phyloP scores from a whole-genome alignment of 2,888 invertebrate genomes.

The Metalampra italica region DNA sequence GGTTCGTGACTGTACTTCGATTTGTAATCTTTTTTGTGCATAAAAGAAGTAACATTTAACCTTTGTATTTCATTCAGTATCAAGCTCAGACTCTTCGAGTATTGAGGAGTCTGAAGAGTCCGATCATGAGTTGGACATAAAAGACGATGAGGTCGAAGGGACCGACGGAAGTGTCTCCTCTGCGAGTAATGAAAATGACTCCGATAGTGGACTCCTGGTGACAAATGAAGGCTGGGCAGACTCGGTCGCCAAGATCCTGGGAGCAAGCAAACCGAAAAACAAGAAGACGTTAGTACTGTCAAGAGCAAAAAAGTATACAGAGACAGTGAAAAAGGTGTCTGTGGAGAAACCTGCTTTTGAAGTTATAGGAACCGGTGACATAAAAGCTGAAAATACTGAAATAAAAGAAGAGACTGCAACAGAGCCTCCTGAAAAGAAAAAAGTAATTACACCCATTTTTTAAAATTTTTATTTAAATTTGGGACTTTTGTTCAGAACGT shows the following conservation, averaged over 20 bases:
- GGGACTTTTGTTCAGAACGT: too few species aligned
- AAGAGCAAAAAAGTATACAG: conserved; percentile 86
- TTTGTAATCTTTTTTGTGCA: too few species aligned
- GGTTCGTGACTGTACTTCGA: neutral
- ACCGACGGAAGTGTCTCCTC: conserved; percentile 32
- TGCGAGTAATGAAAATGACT: conserved; percentile 21
- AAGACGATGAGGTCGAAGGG: conserved; percentile 19
- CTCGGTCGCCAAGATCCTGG: conserved; percentile 88
- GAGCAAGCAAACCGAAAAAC: conserved; percentile 84
- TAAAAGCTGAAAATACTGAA: conserved; percentile 60
- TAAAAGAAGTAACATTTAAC: too few species aligned
- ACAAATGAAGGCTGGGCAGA: conserved; percentile 89
- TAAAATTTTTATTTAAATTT: too few species aligned
- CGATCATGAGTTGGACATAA: conserved; percentile 36
- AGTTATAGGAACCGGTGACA: conserved; percentile 81
- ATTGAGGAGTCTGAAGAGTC: conserved; percentile 43
- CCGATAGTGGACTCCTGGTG: conserved; percentile 34
- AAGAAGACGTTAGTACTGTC: conserved; percentile 87
- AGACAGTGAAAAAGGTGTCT: conserved; percentile 65
- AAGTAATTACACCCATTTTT: conserved; percentile 42
- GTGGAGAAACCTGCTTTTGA: conserved; percentile 80
- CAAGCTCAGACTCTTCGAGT: conserved; percentile 49
- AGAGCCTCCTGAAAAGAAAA: conserved; percentile 58
- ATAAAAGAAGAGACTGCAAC: conserved; percentile 40
- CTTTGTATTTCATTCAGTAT: conserved; percentile 34